Conservation (phyloP, 2,797 vertebrate genomes). For the Liasis olivaceus region DNA sequence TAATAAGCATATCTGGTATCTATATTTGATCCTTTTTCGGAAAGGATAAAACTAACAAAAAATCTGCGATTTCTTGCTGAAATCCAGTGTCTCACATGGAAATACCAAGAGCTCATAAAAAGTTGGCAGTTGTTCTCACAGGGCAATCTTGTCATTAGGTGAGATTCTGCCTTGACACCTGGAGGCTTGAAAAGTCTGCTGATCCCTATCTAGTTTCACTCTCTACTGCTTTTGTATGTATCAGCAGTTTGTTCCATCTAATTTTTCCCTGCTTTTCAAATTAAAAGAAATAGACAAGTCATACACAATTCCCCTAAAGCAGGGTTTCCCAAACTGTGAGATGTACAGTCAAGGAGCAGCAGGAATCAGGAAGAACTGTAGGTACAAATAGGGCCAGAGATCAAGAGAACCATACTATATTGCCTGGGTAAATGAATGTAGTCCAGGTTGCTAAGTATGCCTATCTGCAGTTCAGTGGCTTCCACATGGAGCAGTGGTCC, state of each 20-base stretch:
- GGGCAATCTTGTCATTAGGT: not conserved
- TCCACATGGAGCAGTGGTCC: no score
- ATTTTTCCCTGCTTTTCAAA: not conserved
- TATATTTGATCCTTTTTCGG: not conserved
- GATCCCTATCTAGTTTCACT: not conserved
- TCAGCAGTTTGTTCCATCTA: not conserved
- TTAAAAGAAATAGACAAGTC: not conserved
- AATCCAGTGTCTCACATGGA: not conserved
- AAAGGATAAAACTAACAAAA: not conserved
- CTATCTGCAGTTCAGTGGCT: no score
- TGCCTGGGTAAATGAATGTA: not conserved
- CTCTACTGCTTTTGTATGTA: not conserved
- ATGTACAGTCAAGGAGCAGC: not conserved
- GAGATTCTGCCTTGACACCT: not conserved
- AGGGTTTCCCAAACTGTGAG: not conserved
- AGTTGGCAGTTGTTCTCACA: not conserved
- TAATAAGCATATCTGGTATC: not conserved
- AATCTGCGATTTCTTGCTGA: not conserved
- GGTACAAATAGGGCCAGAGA: no score
- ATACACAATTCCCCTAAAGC: not conserved
- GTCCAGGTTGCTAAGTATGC: no score
- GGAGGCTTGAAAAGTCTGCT: not conserved
- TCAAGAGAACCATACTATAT: no score
- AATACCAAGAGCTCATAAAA: not conserved
- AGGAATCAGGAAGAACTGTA: no score